These are phyloP conservation scores for Vimba vimba DNA, from an alignment of 2,113 vertebrate species.

Conservation along the genomic window DNA sequence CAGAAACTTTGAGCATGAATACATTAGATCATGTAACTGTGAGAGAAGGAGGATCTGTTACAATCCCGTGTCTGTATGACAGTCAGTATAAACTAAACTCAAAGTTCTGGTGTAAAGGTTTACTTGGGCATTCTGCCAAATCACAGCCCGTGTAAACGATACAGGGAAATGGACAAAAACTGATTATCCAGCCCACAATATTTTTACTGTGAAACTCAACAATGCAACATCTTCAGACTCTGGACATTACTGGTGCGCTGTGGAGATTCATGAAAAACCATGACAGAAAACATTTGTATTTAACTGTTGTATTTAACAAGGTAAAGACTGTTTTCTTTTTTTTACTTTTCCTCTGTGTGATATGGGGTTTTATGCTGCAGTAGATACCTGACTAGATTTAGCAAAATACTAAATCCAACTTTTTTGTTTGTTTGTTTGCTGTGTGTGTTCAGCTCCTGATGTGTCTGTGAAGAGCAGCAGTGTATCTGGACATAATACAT, in stretches of 20 bases:
- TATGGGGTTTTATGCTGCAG: background rate
- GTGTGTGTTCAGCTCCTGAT: constrained; percentile 23
- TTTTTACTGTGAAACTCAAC: constrained; percentile 48
- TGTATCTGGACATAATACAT: constrained; percentile 33
- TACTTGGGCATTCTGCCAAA: fast-evolving
- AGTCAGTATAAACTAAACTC: constrained; percentile 2
- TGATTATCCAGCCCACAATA: constrained; percentile 37
- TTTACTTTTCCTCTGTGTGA: no score
- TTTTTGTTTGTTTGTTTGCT: background rate
- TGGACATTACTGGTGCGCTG: constrained; percentile 30
- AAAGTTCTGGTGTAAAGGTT: constrained; percentile 38
- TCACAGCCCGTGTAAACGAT: background rate
- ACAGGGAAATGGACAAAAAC: constrained; percentile 22
- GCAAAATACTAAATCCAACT: background rate
- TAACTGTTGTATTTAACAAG: constrained; percentile 39
- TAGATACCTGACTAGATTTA: background rate
- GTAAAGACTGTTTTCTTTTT: background rate
- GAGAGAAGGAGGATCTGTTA: constrained; percentile 15
- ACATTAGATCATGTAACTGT: background rate
- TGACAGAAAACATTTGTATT: background rate
- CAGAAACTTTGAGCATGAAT: background rate
- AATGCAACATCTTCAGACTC: background rate
- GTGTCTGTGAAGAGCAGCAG: constrained; percentile 37
- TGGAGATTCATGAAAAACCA: background rate
- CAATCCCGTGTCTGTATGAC: constrained; percentile 52